Base-by-base conservation (phyloP, 1,140 invertebrate genomes). In the Nasonia vitripennis region DNA sequence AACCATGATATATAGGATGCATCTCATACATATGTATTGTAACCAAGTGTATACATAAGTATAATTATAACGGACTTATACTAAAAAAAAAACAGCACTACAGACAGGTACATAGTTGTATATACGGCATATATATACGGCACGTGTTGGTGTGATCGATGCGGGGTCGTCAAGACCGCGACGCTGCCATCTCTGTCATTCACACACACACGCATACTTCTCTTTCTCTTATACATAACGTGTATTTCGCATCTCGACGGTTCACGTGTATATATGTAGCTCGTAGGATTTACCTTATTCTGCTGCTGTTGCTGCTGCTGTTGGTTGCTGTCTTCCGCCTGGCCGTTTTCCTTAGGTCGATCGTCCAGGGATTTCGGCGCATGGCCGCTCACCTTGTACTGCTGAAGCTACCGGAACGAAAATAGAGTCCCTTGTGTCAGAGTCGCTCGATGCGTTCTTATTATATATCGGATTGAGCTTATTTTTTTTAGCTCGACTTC, bases 261-360 rank as follows among this genome's bases (percentile, higher is more conserved):
- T 34, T 31, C 12, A 17, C 27, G 23, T 34, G 34, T 31, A 27
- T 2, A 34, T 3, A 37, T 37, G 5, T 37, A 34, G 10, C 9
- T 4, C 27, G 17, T 14, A 78, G 68, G 86, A 79, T 82, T 85
- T 91, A 92, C 92, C 91, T 92, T 93, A 75, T 88, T 92, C 78
- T 89, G 75, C 75, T 78, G 78, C 71, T 89, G 78, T 11, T 79
- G 78, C 20, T 86, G 89, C 78, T 91, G 91, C 77, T 92, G 90
- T 88, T 94, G 93, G 55, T 87, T 90, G 89, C 91, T 92, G 91
- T 95, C 91, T 88, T 95, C 95, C 51, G 94, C 90, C 81, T 96
- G 95, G 85, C 96, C 96, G 91, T 96, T 96, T 92, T 96, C 96
- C 90, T 96, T 96, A 78, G 95, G 95, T 94, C 96, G 94, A 93